Evolutionary conservation across 2,797 vertebrate genomes (phyloP).

Genomic region (Falco cherrug): DNA sequence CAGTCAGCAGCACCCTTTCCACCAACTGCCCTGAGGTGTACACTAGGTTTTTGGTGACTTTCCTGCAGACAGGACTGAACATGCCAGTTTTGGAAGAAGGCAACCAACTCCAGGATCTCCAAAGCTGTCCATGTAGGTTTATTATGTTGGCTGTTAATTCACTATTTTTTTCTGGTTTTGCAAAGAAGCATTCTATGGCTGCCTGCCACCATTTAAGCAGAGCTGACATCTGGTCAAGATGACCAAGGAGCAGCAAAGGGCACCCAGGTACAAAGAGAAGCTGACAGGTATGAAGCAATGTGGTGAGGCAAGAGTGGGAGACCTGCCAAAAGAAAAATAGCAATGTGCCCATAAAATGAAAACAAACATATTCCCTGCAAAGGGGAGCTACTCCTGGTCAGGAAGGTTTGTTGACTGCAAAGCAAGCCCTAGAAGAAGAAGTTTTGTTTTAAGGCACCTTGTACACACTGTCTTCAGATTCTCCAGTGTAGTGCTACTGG

Average conservation of each 20-base stretch:
- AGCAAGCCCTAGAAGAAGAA: not conserved
- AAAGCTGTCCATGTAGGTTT: not conserved
- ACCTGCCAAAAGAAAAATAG: slow-evolving; percentile 32
- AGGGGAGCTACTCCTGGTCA: not conserved
- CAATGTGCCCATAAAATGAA: not conserved
- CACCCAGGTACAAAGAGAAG: slow-evolving; percentile 19
- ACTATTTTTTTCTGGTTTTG: not conserved
- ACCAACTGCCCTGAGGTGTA: not conserved
- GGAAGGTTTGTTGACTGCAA: not conserved
- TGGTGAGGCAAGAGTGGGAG: slow-evolving; percentile 16
- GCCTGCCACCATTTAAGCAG: slow-evolving; percentile 10
- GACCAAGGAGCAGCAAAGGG: not conserved
- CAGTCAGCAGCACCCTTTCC: not conserved
- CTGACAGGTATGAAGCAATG: slow-evolving; percentile 9
- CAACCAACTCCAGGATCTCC: not conserved
- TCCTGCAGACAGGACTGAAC: not conserved
- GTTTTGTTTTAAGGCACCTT: not conserved
- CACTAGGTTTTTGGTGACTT: not conserved
- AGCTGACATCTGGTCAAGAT: slow-evolving; percentile 36
- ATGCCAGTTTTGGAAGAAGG: not conserved
- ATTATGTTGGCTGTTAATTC: not conserved
- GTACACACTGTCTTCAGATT: not conserved
- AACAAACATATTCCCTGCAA: not conserved
- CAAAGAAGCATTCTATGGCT: not conserved
- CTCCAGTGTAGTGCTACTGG: not conserved